Percentiles rank a stretch among this genome's conserved stretches.
These are phyloP conservation scores for Papilio glaucus DNA, from an alignment of 1,140 invertebrate genomes.

Conservation along the genomic window DNA sequence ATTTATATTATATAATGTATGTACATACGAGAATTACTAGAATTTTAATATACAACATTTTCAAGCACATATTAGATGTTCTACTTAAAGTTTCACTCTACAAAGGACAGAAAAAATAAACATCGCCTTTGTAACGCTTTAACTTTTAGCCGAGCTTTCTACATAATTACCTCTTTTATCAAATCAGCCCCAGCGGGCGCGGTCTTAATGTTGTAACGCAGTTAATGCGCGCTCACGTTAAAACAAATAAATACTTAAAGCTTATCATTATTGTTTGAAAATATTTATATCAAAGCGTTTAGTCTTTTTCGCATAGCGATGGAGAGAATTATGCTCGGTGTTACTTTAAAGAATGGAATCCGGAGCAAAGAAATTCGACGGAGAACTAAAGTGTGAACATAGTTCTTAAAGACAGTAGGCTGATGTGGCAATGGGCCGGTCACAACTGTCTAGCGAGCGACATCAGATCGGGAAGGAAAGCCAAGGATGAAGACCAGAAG, in stretches of 20 bases:
- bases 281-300: not conserved
- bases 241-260: not conserved
- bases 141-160: constrained; percentile 20
- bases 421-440: too few relatives aligned
- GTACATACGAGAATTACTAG: too few relatives aligned
- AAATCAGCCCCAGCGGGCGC: constrained; percentile 2
- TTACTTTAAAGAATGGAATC: too few relatives aligned
- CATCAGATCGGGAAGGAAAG: too few relatives aligned
- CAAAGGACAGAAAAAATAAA: constrained; percentile 27
- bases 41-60: not conserved
- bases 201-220: not conserved
- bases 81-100: not conserved
- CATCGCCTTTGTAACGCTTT: constrained; percentile 14
- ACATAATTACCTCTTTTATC: constrained; percentile 19
- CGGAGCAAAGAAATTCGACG: too few relatives aligned
- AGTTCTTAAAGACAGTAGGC: too few relatives aligned
- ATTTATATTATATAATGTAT: too few relatives aligned
- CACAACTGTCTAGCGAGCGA: too few relatives aligned
- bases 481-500: too few relatives aligned
- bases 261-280: not conserved
- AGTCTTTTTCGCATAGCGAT: too few relatives aligned
- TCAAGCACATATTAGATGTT: not conserved
- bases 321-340: too few relatives aligned
- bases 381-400: too few relatives aligned
- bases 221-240: constrained; percentile 8